phyloP scores from a whole-genome alignment of 2,888 invertebrate species.

The Leptinotarsa tumamoca region DNA sequence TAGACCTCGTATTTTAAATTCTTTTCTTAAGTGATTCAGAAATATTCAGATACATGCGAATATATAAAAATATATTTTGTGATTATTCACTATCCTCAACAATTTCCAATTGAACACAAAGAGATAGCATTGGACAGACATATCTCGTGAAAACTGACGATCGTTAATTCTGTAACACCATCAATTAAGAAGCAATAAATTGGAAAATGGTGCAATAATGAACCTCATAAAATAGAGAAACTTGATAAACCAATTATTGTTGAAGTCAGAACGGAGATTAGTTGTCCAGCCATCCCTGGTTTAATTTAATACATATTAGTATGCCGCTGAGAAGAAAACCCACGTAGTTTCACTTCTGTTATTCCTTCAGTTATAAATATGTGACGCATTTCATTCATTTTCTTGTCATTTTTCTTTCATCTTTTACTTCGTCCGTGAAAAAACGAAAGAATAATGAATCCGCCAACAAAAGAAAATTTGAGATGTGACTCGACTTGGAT shows the following conservation, averaged over 20 bases:
- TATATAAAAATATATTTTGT: too few relatives aligned
- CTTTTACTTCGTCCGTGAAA: neutral
- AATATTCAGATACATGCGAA: too few relatives aligned
- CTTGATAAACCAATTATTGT: slow-evolving; percentile 8
- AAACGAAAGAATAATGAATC: slow-evolving; percentile 13
- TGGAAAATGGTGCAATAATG: slow-evolving; percentile 10
- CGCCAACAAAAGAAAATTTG: slow-evolving; percentile 12
- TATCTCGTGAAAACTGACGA: neutral
- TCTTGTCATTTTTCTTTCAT: slow-evolving; percentile 21
- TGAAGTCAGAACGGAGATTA: neutral
- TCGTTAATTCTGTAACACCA: neutral
- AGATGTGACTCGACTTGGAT: slow-evolving; percentile 16
- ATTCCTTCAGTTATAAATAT: slow-evolving; percentile 15
- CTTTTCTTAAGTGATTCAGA: too few relatives aligned
- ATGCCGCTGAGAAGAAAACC: slow-evolving; percentile 6
- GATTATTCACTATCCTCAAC: too few relatives aligned
- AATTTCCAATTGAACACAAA: neutral
- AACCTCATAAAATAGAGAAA: neutral
- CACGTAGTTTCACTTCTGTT: neutral
- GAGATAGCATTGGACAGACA: neutral
- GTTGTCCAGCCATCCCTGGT: neutral
- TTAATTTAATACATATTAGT: slow-evolving; percentile 1
- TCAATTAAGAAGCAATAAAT: slow-evolving; percentile 6
- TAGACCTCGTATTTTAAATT: too few relatives aligned
- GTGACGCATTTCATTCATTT: slow-evolving; percentile 21